Percentiles rank a stretch among this genome's conserved stretches.
These are phyloP conservation scores for Gryllus bimaculatus DNA, from an alignment of 1,140 invertebrate genomes.

Conservation along the genomic window DNA sequence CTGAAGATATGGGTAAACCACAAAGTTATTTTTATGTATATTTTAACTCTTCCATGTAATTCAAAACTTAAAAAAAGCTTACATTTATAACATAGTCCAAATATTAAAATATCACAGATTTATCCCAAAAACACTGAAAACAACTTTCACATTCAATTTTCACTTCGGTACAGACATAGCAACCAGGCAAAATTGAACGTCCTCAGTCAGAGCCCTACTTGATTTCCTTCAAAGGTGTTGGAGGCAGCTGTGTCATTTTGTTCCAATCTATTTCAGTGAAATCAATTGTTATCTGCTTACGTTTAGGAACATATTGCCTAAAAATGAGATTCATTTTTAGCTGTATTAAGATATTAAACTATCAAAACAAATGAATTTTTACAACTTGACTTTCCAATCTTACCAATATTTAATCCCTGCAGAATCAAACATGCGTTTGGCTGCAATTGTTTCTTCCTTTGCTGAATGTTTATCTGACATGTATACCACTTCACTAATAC, in stretches of 20 bases:
- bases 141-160: no score
- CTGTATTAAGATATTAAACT: background rate
- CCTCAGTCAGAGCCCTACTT: background rate
- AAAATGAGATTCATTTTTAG: conserved; percentile 22
- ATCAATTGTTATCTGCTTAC: conserved; percentile 54
- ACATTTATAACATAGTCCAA: no score
- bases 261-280: conserved; percentile 50
- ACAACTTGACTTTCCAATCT: background rate
- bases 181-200: background rate
- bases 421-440: conserved; percentile 70
- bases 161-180: background rate
- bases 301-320: conserved; percentile 56
- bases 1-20: no score
- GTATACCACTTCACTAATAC: conserved; percentile 72
- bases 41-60: no score
- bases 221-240: conserved; percentile 29
- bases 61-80: no score
- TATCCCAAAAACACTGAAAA: no score
- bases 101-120: no score
- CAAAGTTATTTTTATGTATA: no score
- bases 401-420: conserved; percentile 56
- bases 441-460: conserved; percentile 57
- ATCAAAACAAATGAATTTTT: background rate
- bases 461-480: conserved; percentile 67
- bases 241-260: conserved; percentile 37